Evolutionary conservation across 1,140 invertebrate genomes (phyloP).

Genomic region (Kradibia gibbosae): DNA sequence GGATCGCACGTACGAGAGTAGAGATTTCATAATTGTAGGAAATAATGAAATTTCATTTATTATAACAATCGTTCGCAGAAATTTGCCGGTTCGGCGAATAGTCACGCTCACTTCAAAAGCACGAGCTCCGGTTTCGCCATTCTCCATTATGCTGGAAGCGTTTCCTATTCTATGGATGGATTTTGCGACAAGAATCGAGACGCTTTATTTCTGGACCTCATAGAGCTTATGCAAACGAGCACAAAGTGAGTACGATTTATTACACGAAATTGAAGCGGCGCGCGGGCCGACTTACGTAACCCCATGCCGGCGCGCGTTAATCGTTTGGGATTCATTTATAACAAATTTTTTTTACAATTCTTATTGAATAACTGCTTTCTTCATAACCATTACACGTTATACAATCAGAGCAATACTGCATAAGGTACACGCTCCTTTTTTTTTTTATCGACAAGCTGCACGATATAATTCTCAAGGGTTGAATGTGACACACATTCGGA

Average conservation of each 20-base stretch:
- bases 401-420: too few relatives aligned
- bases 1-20: background rate
- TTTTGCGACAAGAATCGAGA: constrained; percentile 87
- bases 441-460: background rate
- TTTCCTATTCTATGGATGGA: constrained; percentile 80
- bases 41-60: constrained; percentile 24
- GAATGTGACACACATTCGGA: background rate
- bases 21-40: background rate
- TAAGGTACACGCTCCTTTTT: background rate
- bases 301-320: background rate
- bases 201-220: constrained; percentile 81
- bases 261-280: background rate
- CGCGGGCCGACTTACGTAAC: background rate
- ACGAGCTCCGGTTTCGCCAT: constrained; percentile 78
- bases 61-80: constrained; percentile 71
- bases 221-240: constrained; percentile 83
- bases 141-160: constrained; percentile 84
- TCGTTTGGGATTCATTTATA: background rate
- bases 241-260: constrained; percentile 74
- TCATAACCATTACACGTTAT: background rate
- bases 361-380: background rate
- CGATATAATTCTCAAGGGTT: too few relatives aligned
- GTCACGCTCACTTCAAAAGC: constrained; percentile 78
- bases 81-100: constrained; percentile 73
- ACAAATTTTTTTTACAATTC: background rate